Percentiles rank a stretch among this genome's conserved stretches.
Evolutionary conservation across 1,140 invertebrate genomes (phyloP).

Genomic region (Phortica variegata): DNA sequence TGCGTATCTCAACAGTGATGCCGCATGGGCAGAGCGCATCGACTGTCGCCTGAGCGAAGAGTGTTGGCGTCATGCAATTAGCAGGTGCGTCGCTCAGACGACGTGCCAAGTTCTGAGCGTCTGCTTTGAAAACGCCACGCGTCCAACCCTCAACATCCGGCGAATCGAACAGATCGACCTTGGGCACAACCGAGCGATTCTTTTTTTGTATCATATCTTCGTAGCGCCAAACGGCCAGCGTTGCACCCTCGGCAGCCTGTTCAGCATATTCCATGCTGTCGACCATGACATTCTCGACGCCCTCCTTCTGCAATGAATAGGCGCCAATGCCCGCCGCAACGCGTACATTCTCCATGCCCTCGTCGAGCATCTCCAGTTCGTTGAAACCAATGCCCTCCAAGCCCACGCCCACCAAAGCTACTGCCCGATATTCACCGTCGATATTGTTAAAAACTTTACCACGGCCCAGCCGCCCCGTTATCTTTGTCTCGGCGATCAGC

Average conservation of each 20-base stretch:
- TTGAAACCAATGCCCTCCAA: conserved; percentile 63
- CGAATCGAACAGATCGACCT: conserved; percentile 56
- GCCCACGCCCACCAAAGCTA: conserved; percentile 68
- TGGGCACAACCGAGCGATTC: conserved; percentile 57
- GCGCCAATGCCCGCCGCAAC: conserved; percentile 60
- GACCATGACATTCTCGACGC: conserved; percentile 62
- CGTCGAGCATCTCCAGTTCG: conserved; percentile 64
- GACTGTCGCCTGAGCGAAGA: conserved; percentile 66
- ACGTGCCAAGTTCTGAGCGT: conserved; percentile 80
- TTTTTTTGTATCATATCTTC: conserved; percentile 63
- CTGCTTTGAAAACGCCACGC: conserved; percentile 68
- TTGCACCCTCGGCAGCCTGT: too few relatives aligned
- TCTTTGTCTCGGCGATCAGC: conserved; percentile 17
- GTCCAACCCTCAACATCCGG: conserved; percentile 63
- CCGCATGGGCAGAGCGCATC: conserved; percentile 56
- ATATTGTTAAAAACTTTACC: conserved; percentile 63
- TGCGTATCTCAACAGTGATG: conserved; percentile 65
- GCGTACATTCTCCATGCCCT: conserved; percentile 56
- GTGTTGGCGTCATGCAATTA: conserved; percentile 80
- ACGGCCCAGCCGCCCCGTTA: conserved; percentile 53
- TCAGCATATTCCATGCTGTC: conserved; percentile 70
- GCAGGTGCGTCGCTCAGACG: conserved; percentile 75
- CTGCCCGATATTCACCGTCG: conserved; percentile 62
- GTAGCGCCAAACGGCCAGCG: conserved; percentile 64
- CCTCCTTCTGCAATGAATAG: conserved; percentile 59